Base-by-base conservation (phyloP, 53 echinoderm and acorn worm species). In the Mesocentrotus franciscanus region DNA sequence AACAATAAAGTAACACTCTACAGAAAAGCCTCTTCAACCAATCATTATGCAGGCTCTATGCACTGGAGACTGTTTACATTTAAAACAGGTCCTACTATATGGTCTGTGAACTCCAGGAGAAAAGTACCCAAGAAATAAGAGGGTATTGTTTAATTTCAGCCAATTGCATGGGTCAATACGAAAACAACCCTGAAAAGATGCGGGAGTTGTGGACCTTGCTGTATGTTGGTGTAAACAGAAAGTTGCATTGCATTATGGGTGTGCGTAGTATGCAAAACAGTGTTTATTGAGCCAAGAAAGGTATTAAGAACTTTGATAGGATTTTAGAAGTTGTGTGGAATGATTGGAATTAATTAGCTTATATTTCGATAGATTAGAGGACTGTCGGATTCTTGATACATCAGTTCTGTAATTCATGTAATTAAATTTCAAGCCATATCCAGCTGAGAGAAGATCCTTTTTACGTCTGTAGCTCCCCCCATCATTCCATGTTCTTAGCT, bases 61-160 rank as follows among this genome's bases (percentile, higher is more conserved):
- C 55, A 85, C 72, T 66, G 39, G 17, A 94, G 85, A 35, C 85
- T 94, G 95, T 94, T 94, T 87, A 94, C 95, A 94, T 85, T 71
- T 62, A 87, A 58, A 94, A 94, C 95, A 94, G 95, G 95, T 94
- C 87, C 29, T 94, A 94, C 71, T 94, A 14, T 92, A 66, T 56
- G 92, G 74, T 56, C 91, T 58, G 39, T 4, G 22, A 58, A 91
- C 90, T 87, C 56, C 27, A 10, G 58, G 58, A 87, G 58, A 87
- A 87, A 57, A 87, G 87, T 87, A 58, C 87, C 59, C 87, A 14
- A 57, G 87, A 87, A 87, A 87, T n/a, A 10, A 79, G 81, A 42
- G 75, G 27, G 58, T 59, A 87, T 87, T 87, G 58, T 87, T 87
- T 87, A 58, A 87, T 87, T 87, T 87, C 17, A 87, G 58, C 87